Evolutionary conservation across 2,797 vertebrate species (phyloP), one percentile per base, ranked within the genome.

Genomic region (Pitangus sulphuratus): DNA sequence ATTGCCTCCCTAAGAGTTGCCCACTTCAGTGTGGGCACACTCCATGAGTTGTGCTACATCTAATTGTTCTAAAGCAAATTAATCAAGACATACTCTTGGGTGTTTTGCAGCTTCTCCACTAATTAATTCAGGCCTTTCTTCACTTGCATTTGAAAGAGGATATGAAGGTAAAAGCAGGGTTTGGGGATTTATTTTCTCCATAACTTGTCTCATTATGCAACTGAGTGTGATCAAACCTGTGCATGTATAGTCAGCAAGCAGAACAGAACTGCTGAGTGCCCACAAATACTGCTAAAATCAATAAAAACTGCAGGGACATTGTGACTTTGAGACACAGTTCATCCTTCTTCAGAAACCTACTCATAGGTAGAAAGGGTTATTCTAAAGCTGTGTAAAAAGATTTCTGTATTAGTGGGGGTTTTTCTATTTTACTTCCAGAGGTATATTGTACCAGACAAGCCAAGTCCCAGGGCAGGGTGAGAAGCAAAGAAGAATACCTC

Each of bases 221-320:
- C 64, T 64, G 60, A 61, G n/a, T 3, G 39, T 74, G 78, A 92
- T 39, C 9, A 11, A 87, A 74, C 58, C 66, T 2, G 0, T 66
- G 44, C 26, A 16, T 11, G 7, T 70, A 21, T 44, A 42, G 53
- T 37, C 89, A 94, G 31, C 12, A 53, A 83, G 45, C 11, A 66
- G 74, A 93, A 78, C 15, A 90, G 76, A 96, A 94, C 33, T 89
- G 78, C 66, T 83, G 68, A 94, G 53, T 53, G 68, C 75, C 60
- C n/a, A 66, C 51, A 87, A 84, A 89, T 50, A 39, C 28, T 56
- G 42, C 66, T 31, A 56, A 82, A 92, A 92, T 84, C 77, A 77
- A 68, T 64, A 87, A 40, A 51, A 89, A 60, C 16, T 62, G 16
- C 56, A 89, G 66, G 30, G 56, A 69, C 48, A 25, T 5, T 28